Evolutionary conservation across 1,140 invertebrate genomes (phyloP).

Genomic region (Kradibia gibbosae): DNA sequence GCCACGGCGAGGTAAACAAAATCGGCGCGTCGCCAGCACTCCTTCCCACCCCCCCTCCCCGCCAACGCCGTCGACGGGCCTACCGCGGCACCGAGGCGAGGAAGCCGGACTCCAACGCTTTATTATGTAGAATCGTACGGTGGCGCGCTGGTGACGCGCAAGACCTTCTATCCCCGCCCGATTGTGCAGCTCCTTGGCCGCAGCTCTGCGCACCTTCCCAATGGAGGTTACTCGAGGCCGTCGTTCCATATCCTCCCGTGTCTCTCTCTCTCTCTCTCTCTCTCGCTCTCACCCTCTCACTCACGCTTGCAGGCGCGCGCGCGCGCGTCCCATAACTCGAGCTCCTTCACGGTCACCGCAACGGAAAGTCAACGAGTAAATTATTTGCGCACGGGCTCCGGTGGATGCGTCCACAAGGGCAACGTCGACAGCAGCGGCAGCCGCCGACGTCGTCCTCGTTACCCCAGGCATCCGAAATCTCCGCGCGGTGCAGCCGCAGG

Average conservation of each 20-base stretch:
- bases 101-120: not conserved
- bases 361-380: slow-evolving; percentile 67
- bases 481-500: no score
- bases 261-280: slow-evolving; percentile 31
- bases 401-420: not conserved
- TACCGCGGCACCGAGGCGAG: no score
- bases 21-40: not conserved
- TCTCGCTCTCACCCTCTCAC: slow-evolving; percentile 39
- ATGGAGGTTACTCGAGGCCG: slow-evolving; percentile 72
- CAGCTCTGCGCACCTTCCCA: slow-evolving; percentile 49
- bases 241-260: slow-evolving; percentile 67
- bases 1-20: not conserved
- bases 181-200: not conserved
- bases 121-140: not conserved
- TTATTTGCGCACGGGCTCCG: slow-evolving; percentile 53
- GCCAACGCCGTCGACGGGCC: not conserved
- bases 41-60: not conserved
- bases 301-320: slow-evolving; percentile 46
- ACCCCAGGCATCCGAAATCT: no score
- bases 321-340: slow-evolving; percentile 38
- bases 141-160: not conserved
- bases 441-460: not conserved
- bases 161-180: slow-evolving; percentile 17
- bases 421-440: not conserved
- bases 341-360: slow-evolving; percentile 53